These are phyloP conservation scores for Celastrina argiolus DNA, from an alignment of 2,888 invertebrate genomes.

Conservation along the genomic window DNA sequence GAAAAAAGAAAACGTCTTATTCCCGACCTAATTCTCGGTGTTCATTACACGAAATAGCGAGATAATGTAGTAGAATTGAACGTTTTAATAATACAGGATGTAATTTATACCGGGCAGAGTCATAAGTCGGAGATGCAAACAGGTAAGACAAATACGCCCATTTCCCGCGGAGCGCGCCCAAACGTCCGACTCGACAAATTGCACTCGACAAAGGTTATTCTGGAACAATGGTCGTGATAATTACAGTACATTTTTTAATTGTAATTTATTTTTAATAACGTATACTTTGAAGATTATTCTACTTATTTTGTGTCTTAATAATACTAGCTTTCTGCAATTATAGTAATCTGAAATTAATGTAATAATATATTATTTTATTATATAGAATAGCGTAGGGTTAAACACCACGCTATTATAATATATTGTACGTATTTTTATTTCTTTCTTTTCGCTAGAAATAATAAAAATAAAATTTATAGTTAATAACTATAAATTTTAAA, in stretches of 20 bases:
- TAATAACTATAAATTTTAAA: too few species aligned
- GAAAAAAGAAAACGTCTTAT: neutral
- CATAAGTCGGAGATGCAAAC: conserved; percentile 15
- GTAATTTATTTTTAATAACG: too few species aligned
- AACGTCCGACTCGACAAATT: conserved; percentile 68
- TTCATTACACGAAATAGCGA: neutral
- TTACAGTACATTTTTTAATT: neutral
- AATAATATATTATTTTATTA: too few species aligned
- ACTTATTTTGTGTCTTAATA: too few species aligned
- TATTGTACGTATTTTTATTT: too few species aligned
- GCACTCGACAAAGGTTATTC: conserved; percentile 52
- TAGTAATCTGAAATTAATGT: too few species aligned
- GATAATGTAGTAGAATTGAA: neutral
- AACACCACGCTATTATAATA: too few species aligned
- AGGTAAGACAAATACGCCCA: conserved; percentile 75
- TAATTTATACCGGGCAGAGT: conserved; percentile 6
- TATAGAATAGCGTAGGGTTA: too few species aligned
- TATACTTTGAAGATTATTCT: too few species aligned
- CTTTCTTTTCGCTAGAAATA: too few species aligned
- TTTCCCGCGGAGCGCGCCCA: conserved; percentile 66
- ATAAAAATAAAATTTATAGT: too few species aligned
- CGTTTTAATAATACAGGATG: conserved; percentile 9
- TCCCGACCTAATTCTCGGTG: neutral
- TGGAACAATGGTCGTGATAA: conserved; percentile 24
- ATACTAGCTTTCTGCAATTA: too few species aligned